Conservation (phyloP, 1,140 invertebrate species). For the Tetragonula clypearis region DNA sequence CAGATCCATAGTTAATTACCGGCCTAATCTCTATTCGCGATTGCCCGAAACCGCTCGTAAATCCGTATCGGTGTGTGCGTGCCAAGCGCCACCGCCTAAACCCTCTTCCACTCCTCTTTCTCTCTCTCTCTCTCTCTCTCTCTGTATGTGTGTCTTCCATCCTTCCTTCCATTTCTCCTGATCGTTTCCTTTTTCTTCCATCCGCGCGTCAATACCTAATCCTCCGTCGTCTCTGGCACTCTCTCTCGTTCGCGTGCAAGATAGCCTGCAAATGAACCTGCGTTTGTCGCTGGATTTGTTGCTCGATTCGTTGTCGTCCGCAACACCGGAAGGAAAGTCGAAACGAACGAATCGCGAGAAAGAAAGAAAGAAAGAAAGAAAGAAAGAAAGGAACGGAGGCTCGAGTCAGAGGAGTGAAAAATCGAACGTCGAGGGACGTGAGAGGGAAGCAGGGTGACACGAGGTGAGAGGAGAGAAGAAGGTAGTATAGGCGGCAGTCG, state of each 20-base stretch:
- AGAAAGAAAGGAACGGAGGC: not conserved
- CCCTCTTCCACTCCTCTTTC: not conserved
- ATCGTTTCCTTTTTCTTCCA: not conserved
- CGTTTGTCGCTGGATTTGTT: not conserved
- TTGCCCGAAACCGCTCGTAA: conserved; percentile 82
- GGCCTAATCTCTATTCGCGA: conserved; percentile 82
- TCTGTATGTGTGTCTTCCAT: not conserved
- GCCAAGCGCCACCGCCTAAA: conserved; percentile 57
- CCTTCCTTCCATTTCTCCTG: not conserved
- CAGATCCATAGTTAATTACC: conserved; percentile 82
- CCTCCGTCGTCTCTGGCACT: not conserved
- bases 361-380: no score
- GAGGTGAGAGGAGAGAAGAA: conserved; percentile 15
- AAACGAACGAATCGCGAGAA: no score
- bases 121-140: not conserved
- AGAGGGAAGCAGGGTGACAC: not conserved
- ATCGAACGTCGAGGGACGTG: no score
- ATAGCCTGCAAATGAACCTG: conserved; percentile 8
- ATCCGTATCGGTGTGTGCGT: conserved; percentile 80
- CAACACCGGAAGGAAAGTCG: no score
- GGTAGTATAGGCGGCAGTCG: conserved; percentile 36
- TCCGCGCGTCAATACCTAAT: not conserved
- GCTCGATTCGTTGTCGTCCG: not conserved
- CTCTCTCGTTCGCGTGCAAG: conserved; percentile 51
- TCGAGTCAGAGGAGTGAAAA: not conserved